Evolutionary conservation across 1,140 invertebrate species (phyloP).

Genomic region (Subanguina moxae): DNA sequence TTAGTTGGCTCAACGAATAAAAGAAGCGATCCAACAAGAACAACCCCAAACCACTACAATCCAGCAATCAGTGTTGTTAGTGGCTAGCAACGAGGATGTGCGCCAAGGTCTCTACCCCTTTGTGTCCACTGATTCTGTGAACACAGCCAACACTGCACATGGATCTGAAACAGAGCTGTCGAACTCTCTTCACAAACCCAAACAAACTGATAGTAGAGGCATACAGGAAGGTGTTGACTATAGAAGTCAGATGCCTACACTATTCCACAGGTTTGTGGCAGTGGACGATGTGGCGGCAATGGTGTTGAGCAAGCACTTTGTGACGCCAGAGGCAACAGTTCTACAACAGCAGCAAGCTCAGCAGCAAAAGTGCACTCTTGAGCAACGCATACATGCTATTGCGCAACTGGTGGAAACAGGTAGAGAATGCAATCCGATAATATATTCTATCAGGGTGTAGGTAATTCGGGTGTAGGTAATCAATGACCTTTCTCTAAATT

Average conservation of each 20-base stretch:
- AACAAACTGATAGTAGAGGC: not conserved
- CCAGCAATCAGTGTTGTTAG: slow-evolving; percentile 27
- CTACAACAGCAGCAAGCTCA: not conserved
- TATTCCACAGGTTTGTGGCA: slow-evolving; percentile 8
- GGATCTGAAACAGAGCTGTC: not conserved
- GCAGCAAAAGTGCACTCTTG: not conserved
- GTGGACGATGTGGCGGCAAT: not conserved
- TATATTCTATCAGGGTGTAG: not conserved
- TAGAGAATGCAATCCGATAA: not conserved
- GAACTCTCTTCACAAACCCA: not conserved
- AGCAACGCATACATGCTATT: not conserved
- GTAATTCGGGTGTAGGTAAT: not conserved
- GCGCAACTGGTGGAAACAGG: not conserved
- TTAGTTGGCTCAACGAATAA: no score
- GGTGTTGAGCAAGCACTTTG: not conserved
- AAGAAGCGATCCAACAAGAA: not conserved
- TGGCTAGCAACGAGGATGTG: slow-evolving; percentile 31
- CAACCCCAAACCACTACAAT: not conserved
- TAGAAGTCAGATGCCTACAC: not conserved
- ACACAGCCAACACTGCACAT: no score
- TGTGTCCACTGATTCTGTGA: not conserved
- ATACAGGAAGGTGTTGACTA: not conserved
- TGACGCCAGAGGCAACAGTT: not conserved
- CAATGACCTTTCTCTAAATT: no score
- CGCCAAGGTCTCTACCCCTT: slow-evolving; percentile 34